Conservation (phyloP, 2,797 vertebrate species). For the Danio albolineatus region DNA sequence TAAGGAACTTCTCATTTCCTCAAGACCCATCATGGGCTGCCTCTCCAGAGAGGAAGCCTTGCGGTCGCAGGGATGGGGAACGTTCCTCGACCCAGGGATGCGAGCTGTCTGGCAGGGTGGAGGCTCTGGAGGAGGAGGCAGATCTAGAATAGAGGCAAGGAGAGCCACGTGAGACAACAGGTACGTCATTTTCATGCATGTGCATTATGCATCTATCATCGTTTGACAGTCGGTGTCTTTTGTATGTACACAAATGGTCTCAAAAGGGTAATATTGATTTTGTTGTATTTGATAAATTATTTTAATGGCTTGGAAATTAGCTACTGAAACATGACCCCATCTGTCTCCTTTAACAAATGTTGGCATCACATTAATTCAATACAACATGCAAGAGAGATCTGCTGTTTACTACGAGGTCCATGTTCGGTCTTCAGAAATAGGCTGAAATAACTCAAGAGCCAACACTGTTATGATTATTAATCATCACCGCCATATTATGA, state of each 20-base stretch:
- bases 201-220: conserved; percentile 5
- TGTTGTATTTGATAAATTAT: conserved; percentile 5
- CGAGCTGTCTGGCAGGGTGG: conserved; percentile 94
- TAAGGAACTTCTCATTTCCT: conserved; percentile 90
- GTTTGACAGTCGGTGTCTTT: conserved; percentile 18
- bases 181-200: background rate
- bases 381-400: background rate
- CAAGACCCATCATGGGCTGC: conserved; percentile 83
- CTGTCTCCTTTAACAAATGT: conserved; percentile 2
- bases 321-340: conserved; percentile 1
- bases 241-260: conserved; percentile 22
- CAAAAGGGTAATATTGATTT: conserved; percentile 41
- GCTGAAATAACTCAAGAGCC: background rate
- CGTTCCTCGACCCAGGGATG: conserved; percentile 81
- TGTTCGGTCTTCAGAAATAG: background rate
- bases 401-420: background rate
- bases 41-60: conserved; percentile 95
- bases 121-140: conserved; percentile 98
- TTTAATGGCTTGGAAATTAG: conserved; percentile 5
- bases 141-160: conserved; percentile 78
- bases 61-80: conserved; percentile 84
- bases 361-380: conserved; percentile 11
- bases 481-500: no score
- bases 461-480: no score
- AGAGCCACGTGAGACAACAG: background rate